These are phyloP conservation scores for Tiliqua scincoides DNA, from an alignment of 2,113 vertebrate species.

Conservation along the genomic window DNA sequence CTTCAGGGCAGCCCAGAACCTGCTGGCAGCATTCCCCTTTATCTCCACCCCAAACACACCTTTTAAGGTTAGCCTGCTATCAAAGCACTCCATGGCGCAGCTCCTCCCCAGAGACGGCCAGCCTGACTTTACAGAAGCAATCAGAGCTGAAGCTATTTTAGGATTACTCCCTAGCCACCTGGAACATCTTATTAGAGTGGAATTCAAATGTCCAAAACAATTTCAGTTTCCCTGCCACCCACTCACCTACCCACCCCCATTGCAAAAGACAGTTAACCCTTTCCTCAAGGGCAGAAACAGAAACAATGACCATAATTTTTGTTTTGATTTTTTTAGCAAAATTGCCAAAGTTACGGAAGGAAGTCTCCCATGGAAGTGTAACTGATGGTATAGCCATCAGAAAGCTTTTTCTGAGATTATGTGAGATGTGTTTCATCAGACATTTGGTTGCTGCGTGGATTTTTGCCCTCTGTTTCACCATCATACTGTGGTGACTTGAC, in stretches of 20 bases:
- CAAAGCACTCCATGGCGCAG: slow-evolving; percentile 25
- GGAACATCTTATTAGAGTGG: slow-evolving; percentile 79
- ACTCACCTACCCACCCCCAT: slow-evolving; percentile 13
- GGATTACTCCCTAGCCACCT: slow-evolving; percentile 80
- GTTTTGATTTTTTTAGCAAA: not conserved
- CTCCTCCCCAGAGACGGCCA: slow-evolving; percentile 46
- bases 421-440: too few species aligned
- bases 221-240: slow-evolving; percentile 65
- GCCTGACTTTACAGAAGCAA: slow-evolving; percentile 71
- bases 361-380: not conserved
- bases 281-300: slow-evolving; percentile 27
- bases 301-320: not conserved
- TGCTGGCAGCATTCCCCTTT: not conserved
- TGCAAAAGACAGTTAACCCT: slow-evolving; percentile 68
- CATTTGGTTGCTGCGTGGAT: too few species aligned
- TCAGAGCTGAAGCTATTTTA: slow-evolving; percentile 75
- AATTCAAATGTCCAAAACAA: slow-evolving; percentile 80
- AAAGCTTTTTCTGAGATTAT: not conserved
- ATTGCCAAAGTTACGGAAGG: not conserved
- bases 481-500: too few species aligned
- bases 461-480: too few species aligned
- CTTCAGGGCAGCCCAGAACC: not conserved
- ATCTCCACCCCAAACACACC: not conserved
- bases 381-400: not conserved
- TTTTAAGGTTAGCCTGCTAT: slow-evolving; percentile 49